A percentile compares a stretch with the other conserved stretches of the same genome.
Evolutionary conservation across 1,140 invertebrate species (phyloP).

Genomic region (Tenebrio molitor): DNA sequence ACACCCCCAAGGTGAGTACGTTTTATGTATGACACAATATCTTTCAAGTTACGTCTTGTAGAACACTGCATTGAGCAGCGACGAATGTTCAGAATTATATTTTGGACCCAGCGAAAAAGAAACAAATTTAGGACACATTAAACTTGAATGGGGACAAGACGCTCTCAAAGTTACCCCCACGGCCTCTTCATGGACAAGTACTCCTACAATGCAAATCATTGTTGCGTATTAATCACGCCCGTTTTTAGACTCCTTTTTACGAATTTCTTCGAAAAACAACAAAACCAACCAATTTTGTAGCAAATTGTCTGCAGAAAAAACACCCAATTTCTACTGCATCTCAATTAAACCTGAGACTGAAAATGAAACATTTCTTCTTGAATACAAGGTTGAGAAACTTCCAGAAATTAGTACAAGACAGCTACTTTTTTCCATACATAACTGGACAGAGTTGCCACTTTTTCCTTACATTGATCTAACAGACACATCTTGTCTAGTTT

Average conservation of each 20-base stretch:
- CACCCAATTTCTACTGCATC: not conserved
- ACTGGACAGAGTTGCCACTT: not conserved
- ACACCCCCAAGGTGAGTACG: not conserved
- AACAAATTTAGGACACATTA: not conserved
- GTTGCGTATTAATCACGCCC: too few species aligned
- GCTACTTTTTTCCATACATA: not conserved
- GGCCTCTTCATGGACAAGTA: slow-evolving; percentile 5
- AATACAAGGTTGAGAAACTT: slow-evolving; percentile 23
- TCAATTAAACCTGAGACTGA: not conserved
- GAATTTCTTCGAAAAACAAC: not conserved
- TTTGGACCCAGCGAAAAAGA: slow-evolving; percentile 7
- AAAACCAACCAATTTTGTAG: not conserved
- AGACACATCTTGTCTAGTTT: slow-evolving; percentile 45
- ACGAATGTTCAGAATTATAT: slow-evolving; percentile 11
- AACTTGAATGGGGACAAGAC: not conserved
- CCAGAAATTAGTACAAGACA: slow-evolving; percentile 1
- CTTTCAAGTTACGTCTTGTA: not conserved
- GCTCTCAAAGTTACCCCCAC: not conserved
- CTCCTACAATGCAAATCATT: not conserved
- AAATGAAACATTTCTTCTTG: slow-evolving; percentile 20
- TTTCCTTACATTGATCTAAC: slow-evolving; percentile 48
- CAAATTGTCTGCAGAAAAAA: not conserved
- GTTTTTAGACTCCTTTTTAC: not conserved
- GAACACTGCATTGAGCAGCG: not conserved
- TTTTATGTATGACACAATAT: not conserved